Evolutionary conservation across 2,797 vertebrate species (phyloP), one percentile per base, ranked within the genome.

Genomic region (Falco rusticolus): DNA sequence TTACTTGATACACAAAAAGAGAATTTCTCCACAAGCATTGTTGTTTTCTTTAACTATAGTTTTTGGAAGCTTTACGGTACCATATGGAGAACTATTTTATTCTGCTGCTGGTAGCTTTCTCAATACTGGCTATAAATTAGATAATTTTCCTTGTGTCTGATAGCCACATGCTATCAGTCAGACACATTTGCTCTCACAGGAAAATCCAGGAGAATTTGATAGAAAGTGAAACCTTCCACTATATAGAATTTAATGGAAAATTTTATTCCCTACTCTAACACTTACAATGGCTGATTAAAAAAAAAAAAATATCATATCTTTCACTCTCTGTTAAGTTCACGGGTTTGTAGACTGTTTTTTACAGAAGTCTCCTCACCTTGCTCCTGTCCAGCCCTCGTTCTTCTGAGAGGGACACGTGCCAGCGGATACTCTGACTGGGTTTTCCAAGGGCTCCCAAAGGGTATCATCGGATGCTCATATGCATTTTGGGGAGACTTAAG

Each of bases 81-180:
- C 97, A 98, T 98, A 98, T 98, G 97, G 98, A 97, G 97, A 98
- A 98, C 96, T 93, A 94, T 98, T 98, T 97, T 97, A 95, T 84
- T 87, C 95, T 91, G 76, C 95, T 97, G 94, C 93, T 97, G 94
- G 97, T 97, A 95, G 92, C 86, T 98, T 98, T 97, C 96, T 97
- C 94, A 79, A 95, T 97, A 94, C 94, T 96, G 83, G 97, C 96
- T 96, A 97, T 97, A 97, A 97, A 97, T 95, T 97, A 97, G 93
- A 96, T 86, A 68, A 88, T 89, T 98, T 97, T 97, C 96, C 97
- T 95, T 61, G 94, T 93, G 93, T 93, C 95, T 96, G 94, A 97
- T 97, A 94, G 92, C 95, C 94, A 96, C 87, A 57, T 28, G 5
- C 94, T 95, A 96, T 94, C 95, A 81, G 80, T 90, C 87, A 87